Evolutionary conservation across 2,113 vertebrate species (phyloP), one percentile per base, ranked within the genome.

Genomic region (Solenodon paradoxus): DNA sequence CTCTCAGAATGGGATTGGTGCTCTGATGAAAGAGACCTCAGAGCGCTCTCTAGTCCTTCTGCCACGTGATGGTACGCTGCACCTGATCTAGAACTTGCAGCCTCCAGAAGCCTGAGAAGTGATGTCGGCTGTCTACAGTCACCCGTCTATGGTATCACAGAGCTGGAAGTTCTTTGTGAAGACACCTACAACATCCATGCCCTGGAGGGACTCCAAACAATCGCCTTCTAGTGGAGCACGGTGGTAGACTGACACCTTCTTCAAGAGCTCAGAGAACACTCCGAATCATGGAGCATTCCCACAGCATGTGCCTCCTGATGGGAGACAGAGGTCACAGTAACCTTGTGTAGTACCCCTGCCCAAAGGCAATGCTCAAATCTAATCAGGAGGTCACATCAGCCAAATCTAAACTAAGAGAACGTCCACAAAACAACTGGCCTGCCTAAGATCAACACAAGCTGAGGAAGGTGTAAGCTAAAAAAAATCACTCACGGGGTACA

Each of bases 361-460:
- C 16, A 12, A 55, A 72, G 63, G 57, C 74, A 81, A 66, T 83
- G 77, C 51, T 55, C 42, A 68, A 32, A 47, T 90, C 38, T 69
- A 75, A 84, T 88, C 86, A 26, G 0, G 1, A 81, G 82, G 95
- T 93, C 80, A 91, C 77, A 86, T 64, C 32, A n/a, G 84, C 17
- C 71, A 89, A 86, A 63, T 24, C 51, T 19, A 68, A 90, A 45
- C 83, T 20, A n/a, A 87, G 92, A 94, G 88, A 68, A 83, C 89
- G 57, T 72, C 90, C 53, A 83, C 15, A 72, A 19, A 78, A 81
- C 30, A 61, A 57, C 45, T 32, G 35, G 35, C 40, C 24, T 55
- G 47, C 40, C 28, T 10, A 91, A 51, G 53, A 64, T 7, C 45
- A 9, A 71, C 53, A 81, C 32, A 90, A 53, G 49, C 63, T 47